These are phyloP conservation scores for Cydia amplana DNA, from an alignment of 1,140 invertebrate species.

Conservation along the genomic window DNA sequence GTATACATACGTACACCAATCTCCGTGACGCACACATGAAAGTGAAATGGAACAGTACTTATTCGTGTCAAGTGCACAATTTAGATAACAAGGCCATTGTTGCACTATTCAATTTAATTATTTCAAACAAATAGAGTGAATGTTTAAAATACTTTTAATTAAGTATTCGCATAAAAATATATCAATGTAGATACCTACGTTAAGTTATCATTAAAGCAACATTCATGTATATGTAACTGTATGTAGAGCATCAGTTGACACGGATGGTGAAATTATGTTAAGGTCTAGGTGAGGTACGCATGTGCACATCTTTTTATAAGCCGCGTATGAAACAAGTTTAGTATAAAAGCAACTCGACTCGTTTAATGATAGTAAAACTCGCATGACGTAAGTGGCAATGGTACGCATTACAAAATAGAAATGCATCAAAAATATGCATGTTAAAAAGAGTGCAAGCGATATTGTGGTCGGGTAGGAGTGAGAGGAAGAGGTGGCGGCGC, in stretches of 20 bases:
- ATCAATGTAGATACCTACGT: not conserved
- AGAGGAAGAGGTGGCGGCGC: slow-evolving; percentile 70
- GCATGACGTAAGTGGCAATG: slow-evolving; percentile 25
- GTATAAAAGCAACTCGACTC: slow-evolving; percentile 11
- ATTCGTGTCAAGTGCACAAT: slow-evolving; percentile 79
- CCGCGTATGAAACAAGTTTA: slow-evolving; percentile 13
- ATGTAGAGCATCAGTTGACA: slow-evolving; percentile 13
- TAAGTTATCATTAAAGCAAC: not conserved
- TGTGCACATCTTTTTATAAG: slow-evolving; percentile 14
- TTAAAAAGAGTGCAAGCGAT: slow-evolving; percentile 45
- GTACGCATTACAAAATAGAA: slow-evolving; percentile 30
- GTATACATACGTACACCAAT: slow-evolving; percentile 48
- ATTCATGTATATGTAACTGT: slow-evolving; percentile 1
- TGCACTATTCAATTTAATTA: slow-evolving; percentile 68
- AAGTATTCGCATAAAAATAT: not conserved
- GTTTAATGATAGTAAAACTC: slow-evolving; percentile 21
- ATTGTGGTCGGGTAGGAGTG: slow-evolving; percentile 16
- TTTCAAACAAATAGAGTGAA: slow-evolving; percentile 48
- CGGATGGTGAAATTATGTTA: slow-evolving; percentile 19
- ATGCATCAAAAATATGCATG: slow-evolving; percentile 34
- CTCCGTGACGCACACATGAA: slow-evolving; percentile 53
- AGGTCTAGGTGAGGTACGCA: slow-evolving; percentile 18
- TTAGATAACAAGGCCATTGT: slow-evolving; percentile 78
- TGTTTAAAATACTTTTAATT: slow-evolving; percentile 25
- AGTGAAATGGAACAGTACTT: slow-evolving; percentile 74